Conservation (phyloP, 2,888 invertebrate genomes). For the Harpalus rubripes region DNA sequence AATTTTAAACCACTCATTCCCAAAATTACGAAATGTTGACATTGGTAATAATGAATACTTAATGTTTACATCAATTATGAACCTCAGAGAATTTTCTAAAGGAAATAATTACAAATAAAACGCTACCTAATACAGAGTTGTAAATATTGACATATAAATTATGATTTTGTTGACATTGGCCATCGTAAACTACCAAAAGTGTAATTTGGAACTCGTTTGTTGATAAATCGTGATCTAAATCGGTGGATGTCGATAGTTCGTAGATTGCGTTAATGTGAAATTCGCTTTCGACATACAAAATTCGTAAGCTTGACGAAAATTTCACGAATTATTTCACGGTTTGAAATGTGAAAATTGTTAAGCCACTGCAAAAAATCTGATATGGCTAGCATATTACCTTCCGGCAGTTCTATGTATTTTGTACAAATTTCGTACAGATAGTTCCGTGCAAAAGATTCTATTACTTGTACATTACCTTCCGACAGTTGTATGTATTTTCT, state of each 20-base stretch:
- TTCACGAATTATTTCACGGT: constrained; percentile 27
- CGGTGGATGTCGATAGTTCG: background rate
- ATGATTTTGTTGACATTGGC: background rate
- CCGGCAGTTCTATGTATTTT: no score
- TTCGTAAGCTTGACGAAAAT: constrained; percentile 25
- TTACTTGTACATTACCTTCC: no score
- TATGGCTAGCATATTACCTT: no score
- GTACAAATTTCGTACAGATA: no score
- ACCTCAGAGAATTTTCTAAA: no score
- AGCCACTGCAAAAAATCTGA: no score
- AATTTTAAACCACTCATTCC: no score
- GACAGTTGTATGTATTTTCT: no score
- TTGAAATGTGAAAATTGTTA: constrained; percentile 19
- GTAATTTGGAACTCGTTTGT: background rate
- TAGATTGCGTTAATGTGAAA: constrained; percentile 16
- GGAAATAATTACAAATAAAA: background rate
- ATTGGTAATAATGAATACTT: no score
- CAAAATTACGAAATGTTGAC: no score
- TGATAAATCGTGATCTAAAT: constrained; percentile 1
- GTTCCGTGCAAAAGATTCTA: no score
- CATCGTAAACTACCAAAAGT: constrained; percentile 2
- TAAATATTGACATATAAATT: constrained; percentile 25
- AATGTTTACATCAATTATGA: no score
- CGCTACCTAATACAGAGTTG: background rate
- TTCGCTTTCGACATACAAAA: constrained; percentile 12